Percentiles rank a stretch among this genome's conserved stretches.
Conservation (phyloP, 2,113 vertebrate genomes). For the Papio anubis region DNA sequence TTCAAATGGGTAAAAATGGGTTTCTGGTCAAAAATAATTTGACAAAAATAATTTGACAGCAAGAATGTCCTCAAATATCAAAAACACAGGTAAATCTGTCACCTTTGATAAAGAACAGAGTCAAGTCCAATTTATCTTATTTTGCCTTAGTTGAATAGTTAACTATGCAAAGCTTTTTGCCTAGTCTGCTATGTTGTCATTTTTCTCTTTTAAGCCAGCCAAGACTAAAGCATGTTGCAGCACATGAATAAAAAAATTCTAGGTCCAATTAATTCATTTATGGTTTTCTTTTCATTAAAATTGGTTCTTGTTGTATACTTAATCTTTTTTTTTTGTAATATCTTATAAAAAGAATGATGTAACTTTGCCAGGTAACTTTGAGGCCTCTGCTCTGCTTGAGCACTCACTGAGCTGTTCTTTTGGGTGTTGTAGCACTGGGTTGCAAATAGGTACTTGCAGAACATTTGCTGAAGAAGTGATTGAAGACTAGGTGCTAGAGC, state of each 20-base stretch:
- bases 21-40: constrained; percentile 61
- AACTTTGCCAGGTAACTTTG: not conserved
- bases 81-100: constrained; percentile 57
- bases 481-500: not conserved
- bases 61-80: constrained; percentile 57
- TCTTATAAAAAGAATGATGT: not conserved
- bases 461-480: not conserved
- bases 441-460: not conserved
- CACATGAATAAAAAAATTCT: not conserved
- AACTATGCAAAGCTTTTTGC: not conserved
- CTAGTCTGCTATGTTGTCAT: not conserved
- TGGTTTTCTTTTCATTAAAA: constrained; percentile 20
- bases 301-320: not conserved
- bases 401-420: no score
- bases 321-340: not conserved
- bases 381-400: not conserved
- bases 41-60: constrained; percentile 71
- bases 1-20: constrained; percentile 52
- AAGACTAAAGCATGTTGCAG: not conserved
- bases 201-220: constrained; percentile 3
- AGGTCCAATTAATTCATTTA: not conserved
- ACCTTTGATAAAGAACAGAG: constrained; percentile 53
- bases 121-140: constrained; percentile 35
- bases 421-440: not conserved
- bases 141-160: constrained; percentile 4